These are phyloP conservation scores for Ptychochromis oligacanthus DNA, from an alignment of 2,113 vertebrate species.

Conservation along the genomic window DNA sequence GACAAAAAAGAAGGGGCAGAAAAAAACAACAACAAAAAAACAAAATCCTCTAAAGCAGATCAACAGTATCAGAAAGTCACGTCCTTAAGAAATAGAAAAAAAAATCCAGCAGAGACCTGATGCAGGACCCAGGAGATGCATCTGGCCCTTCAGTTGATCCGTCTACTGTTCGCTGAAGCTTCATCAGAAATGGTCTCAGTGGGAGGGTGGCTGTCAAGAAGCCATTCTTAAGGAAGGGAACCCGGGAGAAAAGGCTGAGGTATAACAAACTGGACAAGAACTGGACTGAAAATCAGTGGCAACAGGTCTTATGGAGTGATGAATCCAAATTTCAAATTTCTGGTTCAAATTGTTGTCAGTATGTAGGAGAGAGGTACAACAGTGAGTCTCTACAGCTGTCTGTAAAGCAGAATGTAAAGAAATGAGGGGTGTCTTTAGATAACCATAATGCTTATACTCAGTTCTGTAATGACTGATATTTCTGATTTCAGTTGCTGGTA, in stretches of 20 bases:
- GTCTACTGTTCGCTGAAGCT: neutral
- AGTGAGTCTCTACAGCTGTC: neutral
- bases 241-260: neutral
- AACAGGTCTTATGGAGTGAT: neutral
- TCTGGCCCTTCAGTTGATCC: neutral
- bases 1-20: neutral
- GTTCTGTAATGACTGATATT: neutral
- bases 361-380: neutral
- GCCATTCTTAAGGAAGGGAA: neutral
- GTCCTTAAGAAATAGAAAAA: neutral
- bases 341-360: neutral
- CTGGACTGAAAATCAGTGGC: neutral
- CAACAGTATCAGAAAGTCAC: neutral
- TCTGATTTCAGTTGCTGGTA: constrained; percentile 85
- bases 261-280: neutral
- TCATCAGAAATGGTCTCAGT: neutral
- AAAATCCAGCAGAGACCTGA: neutral
- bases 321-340: neutral
- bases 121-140: neutral
- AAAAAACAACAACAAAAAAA: neutral
- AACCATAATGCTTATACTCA: neutral
- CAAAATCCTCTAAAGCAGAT: neutral
- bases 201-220: neutral
- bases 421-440: neutral
- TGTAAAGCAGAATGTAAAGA: neutral